These are phyloP conservation scores for Cladopsammia gracilis DNA, from an alignment of 64 coral and sea anemone genomes.

Conservation along the genomic window DNA sequence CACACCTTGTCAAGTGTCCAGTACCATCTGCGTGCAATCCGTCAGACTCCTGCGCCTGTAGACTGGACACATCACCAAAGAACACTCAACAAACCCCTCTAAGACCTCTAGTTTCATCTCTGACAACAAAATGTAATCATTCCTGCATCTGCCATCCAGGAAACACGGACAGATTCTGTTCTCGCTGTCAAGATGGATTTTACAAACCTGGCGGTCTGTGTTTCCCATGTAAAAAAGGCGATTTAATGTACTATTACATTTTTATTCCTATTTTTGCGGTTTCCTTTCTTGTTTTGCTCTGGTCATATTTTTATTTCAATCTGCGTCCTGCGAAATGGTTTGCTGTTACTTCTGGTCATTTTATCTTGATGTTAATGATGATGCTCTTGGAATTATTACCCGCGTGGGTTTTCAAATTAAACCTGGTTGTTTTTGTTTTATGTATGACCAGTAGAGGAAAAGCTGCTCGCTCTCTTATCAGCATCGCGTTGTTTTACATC, in stretches of 20 bases:
- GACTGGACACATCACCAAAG: neutral
- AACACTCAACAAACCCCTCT: neutral
- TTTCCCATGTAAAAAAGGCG: neutral
- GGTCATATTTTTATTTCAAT: slow-evolving; percentile 9
- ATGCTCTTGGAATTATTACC: slow-evolving; percentile 43
- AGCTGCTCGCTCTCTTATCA: slow-evolving; percentile 21
- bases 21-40: neutral
- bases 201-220: neutral
- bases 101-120: neutral
- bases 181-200: slow-evolving; percentile 4
- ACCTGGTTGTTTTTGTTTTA: slow-evolving; percentile 10
- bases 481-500: slow-evolving; percentile 53
- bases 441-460: slow-evolving; percentile 33
- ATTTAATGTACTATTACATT: neutral
- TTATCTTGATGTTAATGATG: neutral
- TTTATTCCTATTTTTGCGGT: neutral
- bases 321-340: slow-evolving; percentile 20
- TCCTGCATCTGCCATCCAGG: slow-evolving; percentile 12
- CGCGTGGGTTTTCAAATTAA: slow-evolving; percentile 45
- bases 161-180: slow-evolving; percentile 12
- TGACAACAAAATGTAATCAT: neutral
- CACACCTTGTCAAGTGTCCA: slow-evolving; percentile 34
- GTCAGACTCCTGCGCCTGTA: neutral
- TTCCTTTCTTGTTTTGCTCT: neutral
- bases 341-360: neutral